These are phyloP conservation scores for Hystrix brachyura DNA, from an alignment of 2,113 vertebrate species.

Conservation along the genomic window DNA sequence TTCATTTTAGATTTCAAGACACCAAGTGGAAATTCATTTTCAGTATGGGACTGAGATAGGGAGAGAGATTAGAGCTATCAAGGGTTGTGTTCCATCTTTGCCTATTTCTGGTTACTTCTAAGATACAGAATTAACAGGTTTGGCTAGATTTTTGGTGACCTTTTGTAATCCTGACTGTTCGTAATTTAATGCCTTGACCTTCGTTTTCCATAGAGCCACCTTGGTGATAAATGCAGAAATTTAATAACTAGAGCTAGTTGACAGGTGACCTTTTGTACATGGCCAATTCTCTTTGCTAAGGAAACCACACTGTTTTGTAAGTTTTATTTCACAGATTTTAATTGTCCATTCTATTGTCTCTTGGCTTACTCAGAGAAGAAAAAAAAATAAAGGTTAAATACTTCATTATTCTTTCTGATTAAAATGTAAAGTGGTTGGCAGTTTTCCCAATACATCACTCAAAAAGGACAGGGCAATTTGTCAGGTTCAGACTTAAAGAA, in stretches of 20 bases:
- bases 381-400: conserved; percentile 88
- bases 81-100: neutral
- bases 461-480: conserved; percentile 79
- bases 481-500: conserved; percentile 70
- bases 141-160: conserved; percentile 86
- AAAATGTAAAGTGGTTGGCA: conserved; percentile 86
- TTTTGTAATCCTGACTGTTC: conserved; percentile 89
- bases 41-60: neutral
- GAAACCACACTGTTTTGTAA: conserved; percentile 86
- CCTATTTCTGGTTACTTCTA: conserved; percentile 14
- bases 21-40: conserved; percentile 50
- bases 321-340: conserved; percentile 89
- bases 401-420: conserved; percentile 89
- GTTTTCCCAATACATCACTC: conserved; percentile 83
- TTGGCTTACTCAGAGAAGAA: conserved; percentile 85
- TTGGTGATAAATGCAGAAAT: conserved; percentile 89
- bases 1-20: conserved; percentile 62
- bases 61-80: neutral
- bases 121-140: conserved; percentile 65
- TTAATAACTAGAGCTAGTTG: conserved; percentile 90
- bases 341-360: conserved; percentile 89
- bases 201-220: conserved; percentile 86
- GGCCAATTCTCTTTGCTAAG: conserved; percentile 83
- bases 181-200: conserved; percentile 91
- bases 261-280: conserved; percentile 90